Percentiles rank a stretch among this genome's conserved stretches.
Evolutionary conservation across 1,140 invertebrate species (phyloP).

Genomic region (Pogonomyrmex californicus): DNA sequence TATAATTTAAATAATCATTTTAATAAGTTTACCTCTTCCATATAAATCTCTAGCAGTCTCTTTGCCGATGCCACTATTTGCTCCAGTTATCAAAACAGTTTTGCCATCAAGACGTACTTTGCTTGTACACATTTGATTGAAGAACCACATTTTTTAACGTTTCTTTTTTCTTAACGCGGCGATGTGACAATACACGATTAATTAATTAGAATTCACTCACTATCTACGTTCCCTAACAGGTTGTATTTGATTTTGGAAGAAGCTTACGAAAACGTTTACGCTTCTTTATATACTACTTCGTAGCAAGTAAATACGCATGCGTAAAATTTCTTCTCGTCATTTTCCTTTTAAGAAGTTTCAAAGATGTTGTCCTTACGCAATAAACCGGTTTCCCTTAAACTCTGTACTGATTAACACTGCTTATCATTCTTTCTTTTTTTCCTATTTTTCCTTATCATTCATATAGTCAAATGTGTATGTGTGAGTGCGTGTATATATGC

Average conservation of each 20-base stretch:
- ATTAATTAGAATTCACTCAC: neutral
- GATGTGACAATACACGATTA: neutral
- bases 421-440: no score
- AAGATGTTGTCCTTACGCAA: no score
- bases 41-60: slow-evolving; percentile 93
- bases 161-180: neutral
- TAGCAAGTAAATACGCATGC: neutral
- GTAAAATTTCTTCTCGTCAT: no score
- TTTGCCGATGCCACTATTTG: slow-evolving; percentile 96
- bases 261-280: neutral
- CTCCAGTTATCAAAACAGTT: slow-evolving; percentile 90
- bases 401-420: no score
- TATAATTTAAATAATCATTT: neutral
- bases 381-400: no score
- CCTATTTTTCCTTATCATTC: no score
- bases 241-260: neutral
- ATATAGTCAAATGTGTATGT: no score
- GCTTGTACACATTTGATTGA: slow-evolving; percentile 13
- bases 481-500: no score
- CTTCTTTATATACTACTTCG: neutral
- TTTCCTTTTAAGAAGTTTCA: no score
- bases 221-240: neutral
- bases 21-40: slow-evolving; percentile 87
- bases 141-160: neutral
- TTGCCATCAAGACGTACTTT: neutral